A percentile compares a stretch with the other conserved stretches of the same genome.
Evolutionary conservation across 2,797 vertebrate species (phyloP).

Genomic region (Lates japonicus): DNA sequence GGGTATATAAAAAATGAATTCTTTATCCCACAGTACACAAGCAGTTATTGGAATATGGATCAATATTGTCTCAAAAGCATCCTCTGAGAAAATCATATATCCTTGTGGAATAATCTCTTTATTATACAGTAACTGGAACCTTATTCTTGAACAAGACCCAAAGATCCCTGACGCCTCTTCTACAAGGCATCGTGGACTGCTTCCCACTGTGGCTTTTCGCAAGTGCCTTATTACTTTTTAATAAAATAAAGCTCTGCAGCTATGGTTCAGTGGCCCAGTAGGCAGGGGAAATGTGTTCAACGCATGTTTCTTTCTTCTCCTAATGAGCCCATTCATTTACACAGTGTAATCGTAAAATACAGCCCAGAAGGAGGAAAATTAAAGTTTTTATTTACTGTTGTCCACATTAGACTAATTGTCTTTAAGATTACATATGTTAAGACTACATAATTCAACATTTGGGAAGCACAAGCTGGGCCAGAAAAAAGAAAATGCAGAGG

Average conservation of each 20-base stretch:
- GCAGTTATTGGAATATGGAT: slow-evolving; percentile 32
- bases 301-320: slow-evolving; percentile 55
- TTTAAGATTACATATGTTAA: background rate
- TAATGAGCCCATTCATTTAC: slow-evolving; percentile 68
- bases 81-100: slow-evolving; percentile 20
- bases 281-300: slow-evolving; percentile 51
- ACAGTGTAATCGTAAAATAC: slow-evolving; percentile 23
- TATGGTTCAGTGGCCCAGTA: slow-evolving; percentile 48
- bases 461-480: background rate
- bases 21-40: slow-evolving; percentile 16
- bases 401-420: slow-evolving; percentile 1
- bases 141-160: background rate
- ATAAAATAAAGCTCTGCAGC: slow-evolving; percentile 58
- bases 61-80: slow-evolving; percentile 21
- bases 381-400: background rate
- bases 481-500: background rate
- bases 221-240: slow-evolving; percentile 55
- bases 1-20: background rate
- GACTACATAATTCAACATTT: background rate
- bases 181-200: background rate
- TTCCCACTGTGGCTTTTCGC: slow-evolving; percentile 29
- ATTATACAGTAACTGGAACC: slow-evolving; percentile 5
- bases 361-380: slow-evolving; percentile 2
- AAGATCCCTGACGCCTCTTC: background rate
- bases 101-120: slow-evolving; percentile 11